These are phyloP conservation scores for Coenobita brevimanus DNA, from an alignment of 1,140 invertebrate species.

Conservation along the genomic window DNA sequence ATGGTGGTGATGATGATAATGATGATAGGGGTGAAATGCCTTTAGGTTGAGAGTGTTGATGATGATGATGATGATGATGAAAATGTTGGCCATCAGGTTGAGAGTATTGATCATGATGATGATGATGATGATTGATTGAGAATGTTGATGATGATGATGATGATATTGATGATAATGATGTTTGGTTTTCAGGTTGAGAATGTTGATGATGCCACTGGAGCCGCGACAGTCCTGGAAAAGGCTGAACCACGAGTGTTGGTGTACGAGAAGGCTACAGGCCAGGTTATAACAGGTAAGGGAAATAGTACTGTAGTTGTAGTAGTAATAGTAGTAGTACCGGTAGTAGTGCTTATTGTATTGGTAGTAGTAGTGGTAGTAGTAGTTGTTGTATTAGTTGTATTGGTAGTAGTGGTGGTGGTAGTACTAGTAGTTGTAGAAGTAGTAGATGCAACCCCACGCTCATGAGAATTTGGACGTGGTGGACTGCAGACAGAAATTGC, in stretches of 20 bases:
- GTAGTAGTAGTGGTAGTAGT: too few species aligned
- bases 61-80: neutral
- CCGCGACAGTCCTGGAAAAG: conserved; percentile 32
- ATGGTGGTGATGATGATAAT: neutral
- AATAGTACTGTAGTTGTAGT: too few species aligned
- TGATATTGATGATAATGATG: neutral
- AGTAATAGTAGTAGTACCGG: too few species aligned
- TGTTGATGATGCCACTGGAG: neutral
- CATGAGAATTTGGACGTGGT: too few species aligned
- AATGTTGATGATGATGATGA: neutral
- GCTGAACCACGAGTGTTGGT: conserved; percentile 78
- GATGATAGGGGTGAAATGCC: neutral
- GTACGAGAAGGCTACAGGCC: conserved; percentile 85
- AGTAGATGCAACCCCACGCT: too few species aligned
- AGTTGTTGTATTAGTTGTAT: too few species aligned
- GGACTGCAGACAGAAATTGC: too few species aligned
- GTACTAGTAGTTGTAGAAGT: too few species aligned
- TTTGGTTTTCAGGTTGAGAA: conserved; percentile 19
- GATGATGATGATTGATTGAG: neutral
- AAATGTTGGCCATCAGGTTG: neutral
- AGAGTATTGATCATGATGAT: neutral
- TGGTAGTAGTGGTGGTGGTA: too few species aligned
- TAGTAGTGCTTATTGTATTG: too few species aligned
- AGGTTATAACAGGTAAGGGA: conserved; percentile 80
- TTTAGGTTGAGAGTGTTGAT: neutral